Conservation (phyloP, 2,888 invertebrate genomes). For the Flabesymbios commensalis region DNA sequence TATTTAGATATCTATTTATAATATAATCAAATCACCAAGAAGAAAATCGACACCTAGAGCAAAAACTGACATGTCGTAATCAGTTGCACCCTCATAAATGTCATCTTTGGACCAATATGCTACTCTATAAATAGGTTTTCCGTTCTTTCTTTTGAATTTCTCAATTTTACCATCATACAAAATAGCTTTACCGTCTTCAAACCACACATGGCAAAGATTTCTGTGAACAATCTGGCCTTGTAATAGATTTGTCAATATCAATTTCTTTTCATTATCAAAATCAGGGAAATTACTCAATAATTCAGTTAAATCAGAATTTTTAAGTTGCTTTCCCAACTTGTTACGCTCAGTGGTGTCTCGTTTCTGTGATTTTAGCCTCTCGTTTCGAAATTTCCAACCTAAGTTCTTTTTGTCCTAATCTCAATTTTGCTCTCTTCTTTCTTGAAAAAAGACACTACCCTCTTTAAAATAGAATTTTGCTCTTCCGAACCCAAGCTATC, state of each 20-base stretch:
- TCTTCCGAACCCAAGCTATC: no score
- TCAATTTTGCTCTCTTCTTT: neutral
- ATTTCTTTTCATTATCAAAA: neutral
- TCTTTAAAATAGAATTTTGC: no score
- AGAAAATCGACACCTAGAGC: no score
- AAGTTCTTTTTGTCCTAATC: neutral
- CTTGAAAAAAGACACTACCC: neutral
- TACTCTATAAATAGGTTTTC: neutral
- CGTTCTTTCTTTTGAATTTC: neutral
- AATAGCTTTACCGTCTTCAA: no score
- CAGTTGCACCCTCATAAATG: neutral
- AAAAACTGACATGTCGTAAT: no score
- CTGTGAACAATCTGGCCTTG: neutral
- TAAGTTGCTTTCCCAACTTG: neutral
- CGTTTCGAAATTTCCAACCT: neutral
- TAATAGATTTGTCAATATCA: neutral
- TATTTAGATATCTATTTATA: no score
- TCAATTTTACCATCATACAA: neutral
- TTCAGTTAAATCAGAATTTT: neutral
- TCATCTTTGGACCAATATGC: conserved; percentile 1
- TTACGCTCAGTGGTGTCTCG: neutral
- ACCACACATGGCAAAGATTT: neutral
- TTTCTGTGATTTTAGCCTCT: conserved; percentile 1
- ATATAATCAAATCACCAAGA: no score
- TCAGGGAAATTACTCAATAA: conserved; percentile 1